Evolutionary conservation across 2,113 vertebrate species (phyloP).

Genomic region (Cochlearius cochlearius): DNA sequence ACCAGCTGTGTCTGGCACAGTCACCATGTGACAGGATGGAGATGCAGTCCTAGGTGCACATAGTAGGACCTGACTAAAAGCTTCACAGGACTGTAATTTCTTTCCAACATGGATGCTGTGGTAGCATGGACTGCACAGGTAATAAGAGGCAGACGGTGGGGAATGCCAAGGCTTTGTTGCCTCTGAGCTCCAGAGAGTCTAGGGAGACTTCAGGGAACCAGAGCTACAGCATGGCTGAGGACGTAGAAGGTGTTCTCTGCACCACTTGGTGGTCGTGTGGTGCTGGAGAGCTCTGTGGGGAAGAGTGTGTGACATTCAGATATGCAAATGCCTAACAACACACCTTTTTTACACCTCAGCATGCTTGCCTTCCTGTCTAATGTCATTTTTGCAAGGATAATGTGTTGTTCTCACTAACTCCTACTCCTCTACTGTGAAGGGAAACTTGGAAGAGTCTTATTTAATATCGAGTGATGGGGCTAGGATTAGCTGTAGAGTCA

Average conservation of each 20-base stretch:
- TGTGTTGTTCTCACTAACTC: background rate
- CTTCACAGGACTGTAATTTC: background rate
- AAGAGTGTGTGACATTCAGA: background rate
- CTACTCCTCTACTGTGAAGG: background rate
- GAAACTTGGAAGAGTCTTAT: background rate
- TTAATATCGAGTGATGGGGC: background rate
- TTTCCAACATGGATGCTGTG: background rate
- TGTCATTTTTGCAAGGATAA: background rate
- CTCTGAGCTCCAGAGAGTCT: background rate
- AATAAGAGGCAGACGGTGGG: background rate
- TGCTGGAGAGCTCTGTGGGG: background rate
- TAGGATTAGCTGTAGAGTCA: background rate
- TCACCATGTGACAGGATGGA: background rate
- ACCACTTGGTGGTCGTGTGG: accelerated
- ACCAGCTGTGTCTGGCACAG: background rate
- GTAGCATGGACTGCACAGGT: background rate
- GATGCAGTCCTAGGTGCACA: background rate
- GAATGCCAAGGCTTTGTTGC: background rate
- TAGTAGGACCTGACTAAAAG: background rate
- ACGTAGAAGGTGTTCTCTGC: background rate
- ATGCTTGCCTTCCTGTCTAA: background rate
- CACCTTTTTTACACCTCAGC: background rate
- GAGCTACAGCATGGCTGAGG: background rate
- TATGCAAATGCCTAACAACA: background rate
- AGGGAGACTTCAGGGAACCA: background rate